Percentiles rank a stretch among this genome's conserved stretches.
phyloP scores from a whole-genome alignment of 2,888 invertebrate genomes.

The Agrochola circellaris region DNA sequence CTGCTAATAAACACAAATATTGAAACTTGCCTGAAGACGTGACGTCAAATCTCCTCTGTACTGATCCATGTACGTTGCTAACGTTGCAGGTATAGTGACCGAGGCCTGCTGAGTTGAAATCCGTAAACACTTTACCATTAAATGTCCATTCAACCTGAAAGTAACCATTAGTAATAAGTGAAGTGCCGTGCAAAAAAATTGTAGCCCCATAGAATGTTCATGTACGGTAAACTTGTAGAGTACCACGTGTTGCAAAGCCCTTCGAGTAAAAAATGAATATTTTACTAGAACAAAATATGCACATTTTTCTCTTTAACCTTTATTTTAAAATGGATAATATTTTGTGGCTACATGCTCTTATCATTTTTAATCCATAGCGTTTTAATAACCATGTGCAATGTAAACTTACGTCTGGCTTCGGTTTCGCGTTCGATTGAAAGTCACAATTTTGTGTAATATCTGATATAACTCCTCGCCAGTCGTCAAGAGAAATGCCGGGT shows the following conservation, averaged over 20 bases:
- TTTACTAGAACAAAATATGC: background rate
- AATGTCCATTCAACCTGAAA: slow-evolving; percentile 60
- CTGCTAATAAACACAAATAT: background rate
- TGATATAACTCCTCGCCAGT: slow-evolving; percentile 53
- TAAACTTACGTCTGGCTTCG: slow-evolving; percentile 50
- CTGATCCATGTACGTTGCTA: slow-evolving; percentile 61
- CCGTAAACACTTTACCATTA: slow-evolving; percentile 53
- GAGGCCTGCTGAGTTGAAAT: slow-evolving; percentile 18
- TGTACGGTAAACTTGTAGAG: too few relatives aligned
- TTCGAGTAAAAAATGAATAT: too few relatives aligned
- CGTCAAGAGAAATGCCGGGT: background rate
- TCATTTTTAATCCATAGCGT: background rate
- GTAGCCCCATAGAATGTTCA: too few relatives aligned
- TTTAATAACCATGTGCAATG: background rate
- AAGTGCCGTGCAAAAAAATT: too few relatives aligned
- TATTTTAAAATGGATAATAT: too few relatives aligned
- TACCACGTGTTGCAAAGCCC: too few relatives aligned
- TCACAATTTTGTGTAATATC: slow-evolving; percentile 50
- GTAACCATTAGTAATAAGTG: background rate
- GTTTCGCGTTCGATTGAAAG: slow-evolving; percentile 7
- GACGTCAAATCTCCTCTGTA: slow-evolving; percentile 58
- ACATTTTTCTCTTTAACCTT: too few relatives aligned
- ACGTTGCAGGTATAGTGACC: slow-evolving; percentile 62
- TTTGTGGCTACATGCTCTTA: background rate
- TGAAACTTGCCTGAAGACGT: slow-evolving; percentile 56